phyloP scores from a whole-genome alignment of 1,140 invertebrate genomes.

The Procambarus clarkii region DNA sequence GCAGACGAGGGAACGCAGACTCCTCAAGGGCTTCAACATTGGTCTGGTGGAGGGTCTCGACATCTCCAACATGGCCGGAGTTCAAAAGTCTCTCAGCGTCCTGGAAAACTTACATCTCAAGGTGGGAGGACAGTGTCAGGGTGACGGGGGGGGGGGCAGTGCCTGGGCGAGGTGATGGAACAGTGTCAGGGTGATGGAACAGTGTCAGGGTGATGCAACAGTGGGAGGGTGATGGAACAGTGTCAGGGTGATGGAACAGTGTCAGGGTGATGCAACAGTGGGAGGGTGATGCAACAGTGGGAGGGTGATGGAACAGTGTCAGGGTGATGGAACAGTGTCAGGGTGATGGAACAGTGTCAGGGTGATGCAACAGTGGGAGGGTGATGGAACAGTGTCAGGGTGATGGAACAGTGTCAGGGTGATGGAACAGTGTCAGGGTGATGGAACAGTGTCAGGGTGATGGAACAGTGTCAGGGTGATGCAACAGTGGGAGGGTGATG shows the following conservation, averaged over 20 bases:
- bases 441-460: neutral
- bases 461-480: no score
- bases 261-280: no score
- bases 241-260: neutral
- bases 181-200: neutral
- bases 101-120: neutral
- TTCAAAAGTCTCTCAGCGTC: slow-evolving; percentile 46
- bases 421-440: neutral
- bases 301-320: no score
- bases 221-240: neutral
- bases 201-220: neutral
- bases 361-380: no score
- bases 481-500: no score
- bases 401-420: neutral
- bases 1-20: slow-evolving; percentile 87
- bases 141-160: neutral
- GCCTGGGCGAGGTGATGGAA: neutral
- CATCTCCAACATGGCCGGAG: slow-evolving; percentile 86
- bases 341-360: no score
- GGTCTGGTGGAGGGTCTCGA: slow-evolving; percentile 90
- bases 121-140: neutral
- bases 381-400: no score
- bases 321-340: no score
- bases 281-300: no score
- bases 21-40: slow-evolving; percentile 93